Evolutionary conservation across 1,140 invertebrate species (phyloP).

Genomic region (Trichonephila clavipes): DNA sequence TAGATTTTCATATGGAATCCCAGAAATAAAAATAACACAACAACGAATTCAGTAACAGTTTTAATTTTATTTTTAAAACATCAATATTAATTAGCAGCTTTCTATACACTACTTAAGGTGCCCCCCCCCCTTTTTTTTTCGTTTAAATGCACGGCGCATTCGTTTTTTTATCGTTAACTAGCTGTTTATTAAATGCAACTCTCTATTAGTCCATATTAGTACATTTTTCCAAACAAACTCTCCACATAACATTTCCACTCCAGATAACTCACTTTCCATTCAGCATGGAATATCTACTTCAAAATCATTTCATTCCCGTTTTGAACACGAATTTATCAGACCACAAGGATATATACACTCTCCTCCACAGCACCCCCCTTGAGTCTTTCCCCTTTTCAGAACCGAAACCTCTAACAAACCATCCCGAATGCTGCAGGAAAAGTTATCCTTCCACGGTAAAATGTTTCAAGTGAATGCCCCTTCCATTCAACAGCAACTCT

Average conservation of each 20-base stretch:
- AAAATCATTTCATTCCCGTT: neutral
- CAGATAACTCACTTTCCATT: slow-evolving; percentile 7
- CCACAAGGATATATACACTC: neutral
- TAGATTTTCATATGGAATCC: too few species aligned
- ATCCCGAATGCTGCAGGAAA: neutral
- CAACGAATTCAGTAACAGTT: too few species aligned
- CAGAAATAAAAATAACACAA: too few species aligned
- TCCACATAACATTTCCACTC: neutral
- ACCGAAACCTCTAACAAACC: slow-evolving; percentile 4
- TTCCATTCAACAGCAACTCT: neutral
- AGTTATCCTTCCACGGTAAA: neutral
- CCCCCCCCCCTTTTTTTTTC: too few species aligned
- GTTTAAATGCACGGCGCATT: too few species aligned
- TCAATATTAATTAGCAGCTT: too few species aligned
- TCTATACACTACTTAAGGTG: too few species aligned
- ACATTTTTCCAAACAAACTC: neutral
- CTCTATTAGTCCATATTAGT: slow-evolving; percentile 18
- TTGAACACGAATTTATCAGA: neutral
- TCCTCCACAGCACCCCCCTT: too few species aligned
- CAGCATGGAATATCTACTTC: neutral
- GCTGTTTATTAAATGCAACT: neutral
- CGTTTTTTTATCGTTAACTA: neutral
- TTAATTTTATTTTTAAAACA: too few species aligned
- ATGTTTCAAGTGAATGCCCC: slow-evolving; percentile 6
- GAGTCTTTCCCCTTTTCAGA: neutral